A percentile compares a stretch with the other conserved stretches of the same genome.
Conservation (phyloP, 2,797 vertebrate genomes). For the Tragopan temminckii region DNA sequence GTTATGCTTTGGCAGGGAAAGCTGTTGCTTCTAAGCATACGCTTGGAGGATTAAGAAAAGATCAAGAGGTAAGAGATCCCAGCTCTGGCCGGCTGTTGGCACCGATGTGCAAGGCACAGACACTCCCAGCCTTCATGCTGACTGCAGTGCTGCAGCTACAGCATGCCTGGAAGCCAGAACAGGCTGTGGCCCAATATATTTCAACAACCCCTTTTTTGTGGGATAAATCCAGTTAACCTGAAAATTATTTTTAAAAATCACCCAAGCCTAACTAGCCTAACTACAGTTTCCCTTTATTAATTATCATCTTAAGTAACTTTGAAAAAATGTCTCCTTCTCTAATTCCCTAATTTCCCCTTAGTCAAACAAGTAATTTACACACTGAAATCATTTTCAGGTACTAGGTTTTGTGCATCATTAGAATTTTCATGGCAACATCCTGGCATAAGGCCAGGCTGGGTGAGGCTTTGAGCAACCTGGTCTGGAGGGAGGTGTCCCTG, state of each 20-base stretch:
- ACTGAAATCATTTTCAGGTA: neutral
- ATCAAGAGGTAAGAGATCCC: slow-evolving; percentile 63
- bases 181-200: neutral
- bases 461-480: no score
- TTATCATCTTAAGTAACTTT: neutral
- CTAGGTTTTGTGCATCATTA: neutral
- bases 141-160: neutral
- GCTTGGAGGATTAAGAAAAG: slow-evolving; percentile 53
- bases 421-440: neutral
- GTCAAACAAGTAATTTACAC: neutral
- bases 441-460: neutral
- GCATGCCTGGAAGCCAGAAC: neutral
- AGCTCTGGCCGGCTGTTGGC: slow-evolving; percentile 49
- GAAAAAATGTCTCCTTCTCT: neutral
- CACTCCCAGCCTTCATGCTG: neutral
- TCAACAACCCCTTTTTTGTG: neutral
- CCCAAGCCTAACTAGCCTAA: neutral
- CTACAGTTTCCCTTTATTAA: neutral
- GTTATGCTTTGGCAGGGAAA: slow-evolving; percentile 41
- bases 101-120: neutral
- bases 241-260: neutral
- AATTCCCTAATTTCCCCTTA: neutral
- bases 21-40: slow-evolving; percentile 7
- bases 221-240: neutral
- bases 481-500: no score